A percentile compares a stretch with the other conserved stretches of the same genome.
Evolutionary conservation across 2,797 vertebrate genomes (phyloP).

Genomic region (Odontamblyopus lacepedii): DNA sequence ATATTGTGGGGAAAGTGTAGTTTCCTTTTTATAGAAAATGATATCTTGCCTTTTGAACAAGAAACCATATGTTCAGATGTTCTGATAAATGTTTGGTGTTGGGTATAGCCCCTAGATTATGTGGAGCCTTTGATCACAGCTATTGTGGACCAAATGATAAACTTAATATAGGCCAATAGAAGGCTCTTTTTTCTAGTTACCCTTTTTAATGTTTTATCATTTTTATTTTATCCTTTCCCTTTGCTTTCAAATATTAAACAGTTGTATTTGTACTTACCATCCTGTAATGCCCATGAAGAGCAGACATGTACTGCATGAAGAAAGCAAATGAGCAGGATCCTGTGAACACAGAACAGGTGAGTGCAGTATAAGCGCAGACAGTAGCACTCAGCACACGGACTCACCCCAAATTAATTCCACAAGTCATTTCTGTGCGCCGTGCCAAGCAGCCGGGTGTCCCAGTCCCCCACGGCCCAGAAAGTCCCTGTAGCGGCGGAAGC

Average conservation of each 20-base stretch:
- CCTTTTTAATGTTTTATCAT: too few relatives aligned
- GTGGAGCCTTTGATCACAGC: too few relatives aligned
- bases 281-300: slow-evolving; percentile 32
- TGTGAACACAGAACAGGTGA: slow-evolving; percentile 6
- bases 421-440: slow-evolving; percentile 43
- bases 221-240: background rate
- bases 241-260: background rate
- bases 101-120: too few relatives aligned
- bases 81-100: background rate
- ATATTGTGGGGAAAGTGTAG: too few relatives aligned
- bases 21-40: too few relatives aligned
- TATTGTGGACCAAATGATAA: too few relatives aligned
- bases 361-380: too few relatives aligned
- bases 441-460: background rate
- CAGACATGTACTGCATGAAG: slow-evolving; percentile 50
- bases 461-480: background rate
- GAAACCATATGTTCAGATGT: background rate
- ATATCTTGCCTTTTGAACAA: background rate
- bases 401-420: slow-evolving; percentile 67
- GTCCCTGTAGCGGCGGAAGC: background rate
- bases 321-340: slow-evolving; percentile 49
- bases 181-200: too few relatives aligned
- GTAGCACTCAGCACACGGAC: slow-evolving; percentile 1
- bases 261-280: slow-evolving; percentile 26
- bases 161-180: too few relatives aligned